Percentiles rank a stretch among this genome's conserved stretches.
phyloP scores from a whole-genome alignment of 2,113 vertebrate genomes.

The Melanostigma gelatinosum region DNA sequence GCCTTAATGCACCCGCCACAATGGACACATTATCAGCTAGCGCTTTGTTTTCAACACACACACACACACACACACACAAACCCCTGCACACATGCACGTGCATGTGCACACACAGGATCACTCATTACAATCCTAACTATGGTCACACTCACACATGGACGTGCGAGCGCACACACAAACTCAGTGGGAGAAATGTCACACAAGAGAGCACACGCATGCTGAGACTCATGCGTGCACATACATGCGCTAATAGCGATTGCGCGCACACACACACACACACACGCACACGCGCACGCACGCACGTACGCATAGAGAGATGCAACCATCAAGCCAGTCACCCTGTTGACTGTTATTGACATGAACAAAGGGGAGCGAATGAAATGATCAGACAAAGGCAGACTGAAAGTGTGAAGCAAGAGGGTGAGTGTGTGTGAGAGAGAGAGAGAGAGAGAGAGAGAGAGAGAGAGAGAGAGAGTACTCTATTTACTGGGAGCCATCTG shows the following conservation, averaged over 20 bases:
- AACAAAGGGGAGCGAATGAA: slow-evolving; percentile 40
- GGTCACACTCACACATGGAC: slow-evolving; percentile 36
- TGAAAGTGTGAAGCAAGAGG: slow-evolving; percentile 29
- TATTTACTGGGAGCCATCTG: slow-evolving; percentile 70
- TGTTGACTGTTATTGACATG: slow-evolving; percentile 44
- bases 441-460: neutral
- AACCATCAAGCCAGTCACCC: slow-evolving; percentile 22
- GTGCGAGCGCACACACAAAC: slow-evolving; percentile 8
- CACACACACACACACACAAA: neutral
- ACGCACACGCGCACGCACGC: neutral
- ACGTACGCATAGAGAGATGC: slow-evolving; percentile 3
- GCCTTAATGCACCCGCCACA: slow-evolving; percentile 93
- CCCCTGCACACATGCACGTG: slow-evolving; percentile 43
- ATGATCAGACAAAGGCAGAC: slow-evolving; percentile 45
- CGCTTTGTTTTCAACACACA: slow-evolving; percentile 88
- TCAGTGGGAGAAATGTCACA: slow-evolving; percentile 44
- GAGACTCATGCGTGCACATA: slow-evolving; percentile 19
- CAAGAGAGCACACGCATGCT: slow-evolving; percentile 27
- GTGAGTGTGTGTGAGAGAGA: neutral
- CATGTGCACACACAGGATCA: slow-evolving; percentile 43
- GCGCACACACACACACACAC: neutral
- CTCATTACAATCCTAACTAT: slow-evolving; percentile 85
- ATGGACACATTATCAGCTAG: slow-evolving; percentile 92
- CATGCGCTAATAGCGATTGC: neutral
- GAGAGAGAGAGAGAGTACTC: slow-evolving; percentile 7